Conservation (phyloP, 37 sponge, comb jelly and placozoan genomes). For the Theonella swinhoei region DNA sequence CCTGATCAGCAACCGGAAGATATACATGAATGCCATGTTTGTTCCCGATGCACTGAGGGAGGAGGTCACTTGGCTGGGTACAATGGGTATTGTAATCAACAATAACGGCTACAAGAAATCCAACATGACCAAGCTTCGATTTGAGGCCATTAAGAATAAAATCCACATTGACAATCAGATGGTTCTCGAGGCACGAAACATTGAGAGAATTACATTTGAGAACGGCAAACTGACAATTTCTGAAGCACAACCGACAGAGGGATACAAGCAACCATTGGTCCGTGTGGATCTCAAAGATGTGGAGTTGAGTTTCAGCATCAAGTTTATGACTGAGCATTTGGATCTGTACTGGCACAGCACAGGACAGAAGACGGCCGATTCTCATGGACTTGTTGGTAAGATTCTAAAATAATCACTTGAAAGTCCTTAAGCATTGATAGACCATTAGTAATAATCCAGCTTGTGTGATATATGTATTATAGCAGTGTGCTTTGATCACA, state of each 20-base stretch:
- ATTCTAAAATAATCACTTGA: background rate
- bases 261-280: background rate
- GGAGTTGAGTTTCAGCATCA: slow-evolving; percentile 27
- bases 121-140: background rate
- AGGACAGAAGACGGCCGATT: slow-evolving; percentile 18
- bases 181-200: background rate
- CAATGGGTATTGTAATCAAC: background rate
- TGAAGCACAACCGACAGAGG: background rate
- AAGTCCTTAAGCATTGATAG: too few species aligned
- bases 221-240: background rate
- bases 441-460: too few species aligned
- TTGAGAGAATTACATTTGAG: background rate
- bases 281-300: background rate
- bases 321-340: slow-evolving; percentile 29
- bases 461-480: too few species aligned
- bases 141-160: background rate
- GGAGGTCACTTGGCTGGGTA: background rate
- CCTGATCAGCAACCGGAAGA: background rate
- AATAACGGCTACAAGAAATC: background rate
- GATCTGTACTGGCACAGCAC: slow-evolving; percentile 54
- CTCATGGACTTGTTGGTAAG: slow-evolving; percentile 49
- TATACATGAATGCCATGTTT: background rate
- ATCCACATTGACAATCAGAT: background rate
- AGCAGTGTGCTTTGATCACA: too few species aligned
- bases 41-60: background rate